Base-by-base conservation (phyloP, 2,797 vertebrate species). In the Rhinogobio ventralis region DNA sequence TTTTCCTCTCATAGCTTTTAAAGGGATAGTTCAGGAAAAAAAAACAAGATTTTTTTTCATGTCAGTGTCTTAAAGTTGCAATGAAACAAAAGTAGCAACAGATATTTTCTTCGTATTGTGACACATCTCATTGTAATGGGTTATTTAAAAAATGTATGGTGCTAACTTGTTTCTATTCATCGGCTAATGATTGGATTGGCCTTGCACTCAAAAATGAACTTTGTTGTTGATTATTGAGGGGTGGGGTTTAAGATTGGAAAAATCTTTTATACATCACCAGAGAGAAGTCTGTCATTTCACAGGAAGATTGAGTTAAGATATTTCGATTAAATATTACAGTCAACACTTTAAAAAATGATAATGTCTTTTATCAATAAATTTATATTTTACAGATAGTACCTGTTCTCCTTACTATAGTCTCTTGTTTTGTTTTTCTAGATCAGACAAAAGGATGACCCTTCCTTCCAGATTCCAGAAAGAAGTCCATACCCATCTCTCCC, bases 381-480 rank as follows among this genome's bases (percentile, higher is more conserved):
- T 7, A 30, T 64, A 30, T 64, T 64, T 20, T 4, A 33, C 19
- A 71, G 23, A 45, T 71, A 45, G 45, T 8, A 74, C 6, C 1
- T 3, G 39, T n/a, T 71, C 13, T 45, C 23, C 20, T 20, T 73
- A 87, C 28, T 46, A 30, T 88, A 69, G 72, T 82, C 79, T 89
- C 53, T 60, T 72, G 25, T 68, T 28, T 79, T 20, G 89, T 82
- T 78, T 77, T 76, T 83, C 11, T 84, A 95, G 95, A 91, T 86
- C 91, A 83, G 94, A 95, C 23, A 95, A 94, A 90, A 95, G 93
- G 90, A 96, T 95, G 95, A 92, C 90, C 72, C 89, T 95, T 23
- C 95, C 96, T 0, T 93, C 96, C 0, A 92, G 96, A 11, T 97
- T 97, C 91, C 97, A 97, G 86, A 98, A 96, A 90, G 96, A 98